A percentile compares a stretch with the other conserved stretches of the same genome.
Conservation (phyloP, 2,797 vertebrate genomes). For the Gobio occitaniae region DNA sequence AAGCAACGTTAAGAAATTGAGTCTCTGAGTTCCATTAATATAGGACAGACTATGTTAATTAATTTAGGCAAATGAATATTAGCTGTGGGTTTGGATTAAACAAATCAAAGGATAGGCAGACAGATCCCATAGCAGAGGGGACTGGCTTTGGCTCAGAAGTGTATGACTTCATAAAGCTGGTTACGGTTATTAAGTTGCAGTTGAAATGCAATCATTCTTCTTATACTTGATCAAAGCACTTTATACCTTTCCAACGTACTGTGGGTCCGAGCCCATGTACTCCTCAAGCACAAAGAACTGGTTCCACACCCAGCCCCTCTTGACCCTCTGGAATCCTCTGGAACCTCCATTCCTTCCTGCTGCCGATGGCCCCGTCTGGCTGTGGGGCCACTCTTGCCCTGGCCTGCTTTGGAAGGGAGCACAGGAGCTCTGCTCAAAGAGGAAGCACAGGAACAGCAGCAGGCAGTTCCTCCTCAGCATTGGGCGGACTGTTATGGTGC, state of each 20-base stretch:
- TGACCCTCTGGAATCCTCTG: conserved; percentile 87
- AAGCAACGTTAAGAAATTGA: conserved; percentile 59
- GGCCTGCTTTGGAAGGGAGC: conserved; percentile 84
- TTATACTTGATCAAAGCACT: neutral
- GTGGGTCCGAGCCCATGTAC: conserved; percentile 99
- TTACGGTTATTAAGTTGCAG: neutral
- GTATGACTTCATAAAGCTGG: conserved; percentile 15
- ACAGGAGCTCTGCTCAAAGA: conserved; percentile 90
- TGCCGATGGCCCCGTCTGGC: conserved; percentile 68
- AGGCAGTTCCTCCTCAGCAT: conserved; percentile 99
- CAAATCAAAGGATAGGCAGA: conserved; percentile 67
- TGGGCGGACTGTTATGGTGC: conserved; percentile 84
- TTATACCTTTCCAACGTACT: conserved; percentile 99
- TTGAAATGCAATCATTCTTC: conserved; percentile 39
- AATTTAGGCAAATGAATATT: conserved; percentile 50
- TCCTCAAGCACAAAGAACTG: conserved; percentile 99
- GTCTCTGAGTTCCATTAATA: conserved; percentile 68
- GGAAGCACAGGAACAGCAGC: conserved; percentile 97
- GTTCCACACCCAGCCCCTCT: conserved; percentile 99
- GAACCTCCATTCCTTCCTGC: conserved; percentile 72
- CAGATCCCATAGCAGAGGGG: conserved; percentile 49
- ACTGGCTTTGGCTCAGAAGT: conserved; percentile 64
- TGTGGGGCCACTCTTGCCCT: conserved; percentile 79
- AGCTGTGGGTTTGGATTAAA: conserved; percentile 73
- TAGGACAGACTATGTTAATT: conserved; percentile 71